phyloP scores from a whole-genome alignment of 2,888 invertebrate species.

The Endotricha flammealis region DNA sequence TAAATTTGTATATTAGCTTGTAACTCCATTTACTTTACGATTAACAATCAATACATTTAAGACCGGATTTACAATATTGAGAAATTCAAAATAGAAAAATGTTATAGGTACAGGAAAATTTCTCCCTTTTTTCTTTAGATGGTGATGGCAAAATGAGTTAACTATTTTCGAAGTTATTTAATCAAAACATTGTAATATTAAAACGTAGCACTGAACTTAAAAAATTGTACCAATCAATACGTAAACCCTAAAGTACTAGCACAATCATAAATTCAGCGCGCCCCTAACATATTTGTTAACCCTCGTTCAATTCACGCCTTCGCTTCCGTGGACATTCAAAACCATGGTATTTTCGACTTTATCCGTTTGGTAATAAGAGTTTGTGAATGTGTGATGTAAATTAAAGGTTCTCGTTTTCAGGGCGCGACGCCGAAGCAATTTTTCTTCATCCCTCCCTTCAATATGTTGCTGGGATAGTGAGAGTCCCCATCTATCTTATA shows the following conservation, averaged over 20 bases:
- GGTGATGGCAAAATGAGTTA: too few species aligned
- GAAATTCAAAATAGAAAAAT: too few species aligned
- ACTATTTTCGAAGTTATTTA: too few species aligned
- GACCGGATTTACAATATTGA: too few species aligned
- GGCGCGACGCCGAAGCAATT: constrained; percentile 51
- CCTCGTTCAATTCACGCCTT: constrained; percentile 35
- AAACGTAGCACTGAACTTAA: too few species aligned
- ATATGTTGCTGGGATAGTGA: constrained; percentile 59
- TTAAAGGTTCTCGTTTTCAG: constrained; percentile 52
- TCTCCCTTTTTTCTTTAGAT: too few species aligned
- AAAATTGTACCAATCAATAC: constrained; percentile 3
- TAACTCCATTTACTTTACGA: too few species aligned
- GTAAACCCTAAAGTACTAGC: constrained; percentile 26
- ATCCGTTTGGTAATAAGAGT: constrained; percentile 21
- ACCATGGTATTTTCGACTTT: constrained; percentile 18
- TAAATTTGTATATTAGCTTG: too few species aligned
- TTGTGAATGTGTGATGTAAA: constrained; percentile 36
- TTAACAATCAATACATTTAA: too few species aligned
- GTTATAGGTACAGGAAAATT: too few species aligned
- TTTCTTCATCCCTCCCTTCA: constrained; percentile 59
- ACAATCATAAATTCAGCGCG: constrained; percentile 39
- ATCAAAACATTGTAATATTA: too few species aligned
- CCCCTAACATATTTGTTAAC: constrained; percentile 46
- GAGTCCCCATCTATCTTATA: constrained; percentile 56
- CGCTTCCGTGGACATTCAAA: constrained; percentile 5